Evolutionary conservation across 2,797 vertebrate genomes (phyloP), one percentile per base, ranked within the genome.

Genomic region (Gymnoscopelus braueri): DNA sequence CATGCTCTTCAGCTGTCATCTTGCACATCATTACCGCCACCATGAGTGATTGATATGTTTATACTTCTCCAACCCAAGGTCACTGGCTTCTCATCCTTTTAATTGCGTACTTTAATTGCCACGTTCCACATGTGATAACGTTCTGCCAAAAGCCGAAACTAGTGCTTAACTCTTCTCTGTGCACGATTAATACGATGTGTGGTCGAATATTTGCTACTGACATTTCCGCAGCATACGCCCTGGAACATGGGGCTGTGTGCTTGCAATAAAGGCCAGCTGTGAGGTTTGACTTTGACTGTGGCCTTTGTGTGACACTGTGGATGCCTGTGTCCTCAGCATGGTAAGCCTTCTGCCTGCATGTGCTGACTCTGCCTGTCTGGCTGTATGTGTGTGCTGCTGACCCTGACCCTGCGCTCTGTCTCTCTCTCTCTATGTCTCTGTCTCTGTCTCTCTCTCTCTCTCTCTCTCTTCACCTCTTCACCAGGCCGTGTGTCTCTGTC

Each of bases 401-500:
- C 23, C 82, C 66, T 68, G 65, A 72, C 69, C 24, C 47, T 64
- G 26, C 47, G 58, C 1, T 54, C 67, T 74, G 49, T 63, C 57
- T 63, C 23, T 53, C 29, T 53, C 59, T 35, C 15, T 32, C 48
- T 35, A 5, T 60, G 58, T 57, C 9, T 26, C 12, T 26, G 61
- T 71, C 57, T 57, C 49, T 58, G 62, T 69, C 68, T 77, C 67
- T 63, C 12, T 65, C 65, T 63, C 74, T 35, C 71, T 19, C 64
- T 60, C 63, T 59, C 50, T 71, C 78, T 76, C 47, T 71, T 62
- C 73, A 68, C 67, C 64, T 32, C 48, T 5, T 44, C 52, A 52
- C 7, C 89, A 98, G 97, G 96, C 13, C 96, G 97, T 0, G 95
- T 98, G 71, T 93, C 91, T 56, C 89, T 99, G 77, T 94, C 94